A percentile compares a stretch with the other conserved stretches of the same genome.
Conservation (phyloP, 2,797 vertebrate species). For the Martes flavigula region DNA sequence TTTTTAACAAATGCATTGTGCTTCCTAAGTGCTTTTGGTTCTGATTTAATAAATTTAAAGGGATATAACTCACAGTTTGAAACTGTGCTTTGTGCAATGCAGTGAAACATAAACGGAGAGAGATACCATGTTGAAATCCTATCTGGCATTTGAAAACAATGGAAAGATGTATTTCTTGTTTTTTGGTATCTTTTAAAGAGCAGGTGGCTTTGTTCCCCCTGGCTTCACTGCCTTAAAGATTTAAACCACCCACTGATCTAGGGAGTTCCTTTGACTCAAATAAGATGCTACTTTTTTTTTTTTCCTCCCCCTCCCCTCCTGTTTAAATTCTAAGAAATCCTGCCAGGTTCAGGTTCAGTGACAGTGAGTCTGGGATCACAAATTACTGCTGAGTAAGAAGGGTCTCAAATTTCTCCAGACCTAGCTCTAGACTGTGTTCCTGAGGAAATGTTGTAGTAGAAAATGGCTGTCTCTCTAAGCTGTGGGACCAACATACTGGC, state of each 20-base stretch:
- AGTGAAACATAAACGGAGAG: neutral
- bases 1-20: neutral
- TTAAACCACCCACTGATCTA: neutral
- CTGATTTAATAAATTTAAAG: neutral
- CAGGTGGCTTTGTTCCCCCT: neutral
- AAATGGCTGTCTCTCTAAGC: neutral
- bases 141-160: neutral
- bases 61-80: neutral
- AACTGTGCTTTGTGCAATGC: neutral
- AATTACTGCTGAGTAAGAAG: neutral
- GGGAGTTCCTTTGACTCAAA: neutral
- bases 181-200: neutral
- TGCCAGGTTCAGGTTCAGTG: neutral
- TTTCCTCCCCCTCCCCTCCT: neutral
- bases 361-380: fast-evolving
- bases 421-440: neutral
- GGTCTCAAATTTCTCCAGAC: slow-evolving; percentile 10
- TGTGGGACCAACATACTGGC: fast-evolving
- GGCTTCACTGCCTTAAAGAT: neutral
- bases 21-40: neutral
- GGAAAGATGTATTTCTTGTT: neutral
- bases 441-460: neutral
- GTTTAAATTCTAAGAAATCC: neutral
- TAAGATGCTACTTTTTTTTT: neutral
- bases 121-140: neutral